phyloP scores from a whole-genome alignment of 2,888 invertebrate genomes.

The Ectobius pallidus region DNA sequence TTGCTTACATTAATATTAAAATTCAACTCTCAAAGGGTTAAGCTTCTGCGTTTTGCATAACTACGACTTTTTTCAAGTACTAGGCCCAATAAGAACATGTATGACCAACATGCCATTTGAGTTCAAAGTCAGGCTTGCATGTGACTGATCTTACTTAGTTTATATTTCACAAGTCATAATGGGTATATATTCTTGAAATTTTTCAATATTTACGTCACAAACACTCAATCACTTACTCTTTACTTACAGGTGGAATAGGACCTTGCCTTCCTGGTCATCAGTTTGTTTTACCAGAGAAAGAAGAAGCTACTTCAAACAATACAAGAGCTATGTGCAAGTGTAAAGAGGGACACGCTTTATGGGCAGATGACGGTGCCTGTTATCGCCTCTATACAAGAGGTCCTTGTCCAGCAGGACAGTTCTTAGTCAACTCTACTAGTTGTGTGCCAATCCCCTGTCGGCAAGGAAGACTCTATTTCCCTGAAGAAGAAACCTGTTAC shows the following conservation, averaged over 20 bases:
- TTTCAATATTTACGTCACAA: too few relatives aligned
- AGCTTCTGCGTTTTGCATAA: too few relatives aligned
- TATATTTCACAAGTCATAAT: too few relatives aligned
- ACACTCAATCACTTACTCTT: too few relatives aligned
- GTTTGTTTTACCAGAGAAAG: constrained; percentile 62
- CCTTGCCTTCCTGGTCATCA: constrained; percentile 78
- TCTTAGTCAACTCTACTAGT: constrained; percentile 70
- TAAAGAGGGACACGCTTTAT: constrained; percentile 69
- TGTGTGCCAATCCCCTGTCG: constrained; percentile 76
- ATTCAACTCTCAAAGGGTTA: too few relatives aligned
- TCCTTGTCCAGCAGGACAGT: constrained; percentile 65
- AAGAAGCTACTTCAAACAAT: constrained; percentile 38
- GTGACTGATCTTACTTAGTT: too few relatives aligned
- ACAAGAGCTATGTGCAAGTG: constrained; percentile 68
- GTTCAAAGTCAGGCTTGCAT: too few relatives aligned
- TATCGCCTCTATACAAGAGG: constrained; percentile 81
- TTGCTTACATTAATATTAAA: too few relatives aligned
- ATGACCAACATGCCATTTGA: too few relatives aligned
- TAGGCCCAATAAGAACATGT: too few relatives aligned
- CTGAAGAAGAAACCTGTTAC: constrained; percentile 75
- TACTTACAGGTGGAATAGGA: constrained; percentile 71
- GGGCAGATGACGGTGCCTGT: constrained; percentile 68
- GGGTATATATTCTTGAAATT: too few relatives aligned
- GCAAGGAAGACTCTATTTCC: constrained; percentile 77
- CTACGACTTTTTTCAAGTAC: too few relatives aligned